Base-by-base conservation (phyloP, 2,888 invertebrate species). In the Exephanes ischioxanthus region DNA sequence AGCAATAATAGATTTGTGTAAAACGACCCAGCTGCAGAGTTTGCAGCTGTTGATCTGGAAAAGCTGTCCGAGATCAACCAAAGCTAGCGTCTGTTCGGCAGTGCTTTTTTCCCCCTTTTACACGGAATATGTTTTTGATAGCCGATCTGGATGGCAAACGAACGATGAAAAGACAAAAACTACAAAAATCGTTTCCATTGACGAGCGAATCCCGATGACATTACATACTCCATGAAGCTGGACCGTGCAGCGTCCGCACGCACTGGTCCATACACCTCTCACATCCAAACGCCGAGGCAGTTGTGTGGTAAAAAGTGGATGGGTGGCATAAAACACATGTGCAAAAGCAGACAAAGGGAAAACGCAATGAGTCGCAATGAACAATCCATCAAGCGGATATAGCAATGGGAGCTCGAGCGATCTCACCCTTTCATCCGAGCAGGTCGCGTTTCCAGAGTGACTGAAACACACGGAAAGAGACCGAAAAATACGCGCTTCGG, bases 331-430 rank as follows among this genome's bases (percentile, higher is more conserved):
- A 77, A 67, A 72, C n/a, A 22, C 78, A 30, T 66, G 78, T 66
- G 48, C 51, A 37, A 72, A 58, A 45, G 45, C 61, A 5, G 66
- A 83, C 83, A 83, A 83, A 83, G 77, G 83, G 22, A 83, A 83
- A 83, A 73, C 37, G 83, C 78, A 78, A 83, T 83, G 78, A 79
- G 78, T 79, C 67, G 78, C 73, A 73, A 79, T 83, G 83, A 78
- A 78, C 83, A 78, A 83, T 83, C 73, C 73, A 83, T 83, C 78
- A 61, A 73, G 68, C 30, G 83, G 45, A 79, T 78, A 78, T 73
- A 72, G 78, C 72, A 73, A 37, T 37, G 78, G 22, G 55, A 48
- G 11, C 51, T 61, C 41, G 81, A 33, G 76, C 30, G 55, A 53
- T 72, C 71, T 82, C 72, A 45, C 45, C 72, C 72, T 78, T 78